Evolutionary conservation across 2,113 vertebrate genomes (phyloP), one percentile per base, ranked within the genome.

Genomic region (Chlamydotis undulata): DNA sequence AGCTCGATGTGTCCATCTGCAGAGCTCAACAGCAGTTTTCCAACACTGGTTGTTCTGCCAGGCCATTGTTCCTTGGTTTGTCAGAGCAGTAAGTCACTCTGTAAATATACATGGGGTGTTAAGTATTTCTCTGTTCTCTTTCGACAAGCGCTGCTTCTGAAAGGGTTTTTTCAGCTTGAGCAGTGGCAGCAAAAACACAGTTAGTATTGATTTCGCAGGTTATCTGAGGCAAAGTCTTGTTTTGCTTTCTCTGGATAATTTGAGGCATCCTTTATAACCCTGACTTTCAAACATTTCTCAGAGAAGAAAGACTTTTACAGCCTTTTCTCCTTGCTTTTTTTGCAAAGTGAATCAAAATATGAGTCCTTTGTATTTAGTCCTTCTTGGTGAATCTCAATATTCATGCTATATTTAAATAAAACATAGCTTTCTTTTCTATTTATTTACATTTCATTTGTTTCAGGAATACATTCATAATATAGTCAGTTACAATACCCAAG

Each of bases 171-270:
- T 53, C 82, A 50, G 49, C 28, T 81, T 8, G 3, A 89, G 64
- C 52, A 33, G 24, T 59, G 73, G 45, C 64, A 91, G 75, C 55
- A 78, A 94, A 94, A 97, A 41, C 53, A 89, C 53, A 31, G 55
- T 81, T 95, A 83, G 77, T 78, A 87, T 94, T 97, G 83, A 96
- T 97, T 97, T 97, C 9, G 10, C 45, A 83, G 78, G 75, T 83
- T 94, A 71, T 78, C 89, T 84, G 53, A 95, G 79, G 84, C 37
- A 63, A 94, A 83, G 79, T 55, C 75, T 35, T 86, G 81, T 73
- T 92, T 74, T 69, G 67, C 29, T 24, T 97, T 95, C 94, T 82
- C 82, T 92, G 47, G 83, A 91, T 78, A 94, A 90, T 87, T 95
- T 84, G 81, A 96, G 70, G 65, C 75, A 94, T 95, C 85, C 67